phyloP scores from a whole-genome alignment of 2,888 invertebrate species.

The Atherix ibis region DNA sequence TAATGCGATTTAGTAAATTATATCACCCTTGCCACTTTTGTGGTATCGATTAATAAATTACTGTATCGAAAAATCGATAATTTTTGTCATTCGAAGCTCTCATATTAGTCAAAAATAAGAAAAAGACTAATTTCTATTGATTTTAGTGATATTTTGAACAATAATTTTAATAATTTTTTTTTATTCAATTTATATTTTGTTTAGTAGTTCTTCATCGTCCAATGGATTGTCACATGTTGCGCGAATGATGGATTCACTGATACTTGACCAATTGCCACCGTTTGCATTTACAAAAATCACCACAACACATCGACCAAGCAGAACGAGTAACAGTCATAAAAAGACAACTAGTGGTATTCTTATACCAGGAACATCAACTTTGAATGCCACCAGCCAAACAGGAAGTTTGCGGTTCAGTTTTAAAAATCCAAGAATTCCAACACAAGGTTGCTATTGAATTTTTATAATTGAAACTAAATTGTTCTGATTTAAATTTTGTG shows the following conservation, averaged over 20 bases:
- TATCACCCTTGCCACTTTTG: too few species aligned
- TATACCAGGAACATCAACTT: background rate
- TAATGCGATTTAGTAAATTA: too few species aligned
- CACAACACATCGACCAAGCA: slow-evolving; percentile 34
- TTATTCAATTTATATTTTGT: slow-evolving; percentile 31
- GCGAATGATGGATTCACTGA: slow-evolving; percentile 57
- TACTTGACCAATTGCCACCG: slow-evolving; percentile 48
- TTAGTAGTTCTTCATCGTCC: slow-evolving; percentile 39
- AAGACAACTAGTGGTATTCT: slow-evolving; percentile 14
- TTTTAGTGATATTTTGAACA: too few species aligned
- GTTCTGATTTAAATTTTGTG: slow-evolving; percentile 1
- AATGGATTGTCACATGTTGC: slow-evolving; percentile 50
- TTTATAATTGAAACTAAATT: too few species aligned
- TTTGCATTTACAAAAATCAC: slow-evolving; percentile 49
- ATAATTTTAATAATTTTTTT: too few species aligned
- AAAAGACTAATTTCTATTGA: too few species aligned
- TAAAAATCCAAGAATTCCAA: slow-evolving; percentile 24
- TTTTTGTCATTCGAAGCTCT: too few species aligned
- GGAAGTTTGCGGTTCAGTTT: slow-evolving; percentile 19
- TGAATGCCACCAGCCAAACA: background rate
- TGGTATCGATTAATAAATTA: too few species aligned
- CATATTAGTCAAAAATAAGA: too few species aligned
- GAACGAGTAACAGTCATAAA: slow-evolving; percentile 17
- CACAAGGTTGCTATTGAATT: slow-evolving; percentile 32
- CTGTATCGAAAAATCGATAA: too few species aligned